Base-by-base conservation (phyloP, 2,797 vertebrate species). In the Yasuhikotakia modesta region DNA sequence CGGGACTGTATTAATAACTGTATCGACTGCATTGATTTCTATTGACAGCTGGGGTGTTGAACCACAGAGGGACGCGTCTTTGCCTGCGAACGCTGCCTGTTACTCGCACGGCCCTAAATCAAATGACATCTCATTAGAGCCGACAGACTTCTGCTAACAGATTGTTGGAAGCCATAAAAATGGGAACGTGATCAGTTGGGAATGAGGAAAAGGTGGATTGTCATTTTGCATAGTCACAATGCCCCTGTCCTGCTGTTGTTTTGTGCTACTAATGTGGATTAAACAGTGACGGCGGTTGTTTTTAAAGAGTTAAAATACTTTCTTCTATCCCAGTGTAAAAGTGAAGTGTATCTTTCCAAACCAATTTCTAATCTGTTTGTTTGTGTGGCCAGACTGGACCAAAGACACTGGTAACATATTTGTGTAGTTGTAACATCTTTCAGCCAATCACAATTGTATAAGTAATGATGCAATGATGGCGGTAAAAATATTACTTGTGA, bases 41-140 rank as follows among this genome's bases (percentile, higher is more conserved):
- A 95, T 95, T 91, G 94, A 95, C 85, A 82, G 85, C 81, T 66
- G 11, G 58, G 71, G 58, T 16, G 65, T 69, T 30, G 43, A 64
- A 73, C 76, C 83, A 84, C 61, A 30, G 60, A 60, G 74, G 55
- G 27, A 48, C 39, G 16, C 7, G 86, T 83, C 84, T 77, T 85
- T 79, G 82, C 79, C 82, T 85, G 86, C 86, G 88, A 79, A 79
- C 86, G 89, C 88, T 89, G 88, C 88, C 84, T 87, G 89, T 86
- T 78, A 87, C 88, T 86, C 45, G 85, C 79, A 85, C 53, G 85
- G 87, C 89, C 89, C 91, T 94, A 93, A 94, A 94, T 94, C 93
- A 93, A 92, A 91, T 90, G 89, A 90, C 91, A 89, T 91, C 92
- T 93, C 92, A 92, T 94, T 94, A 94, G 88, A 90, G 86, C 79